Evolutionary conservation across 2,113 vertebrate genomes (phyloP).

Genomic region (Equus quagga): DNA sequence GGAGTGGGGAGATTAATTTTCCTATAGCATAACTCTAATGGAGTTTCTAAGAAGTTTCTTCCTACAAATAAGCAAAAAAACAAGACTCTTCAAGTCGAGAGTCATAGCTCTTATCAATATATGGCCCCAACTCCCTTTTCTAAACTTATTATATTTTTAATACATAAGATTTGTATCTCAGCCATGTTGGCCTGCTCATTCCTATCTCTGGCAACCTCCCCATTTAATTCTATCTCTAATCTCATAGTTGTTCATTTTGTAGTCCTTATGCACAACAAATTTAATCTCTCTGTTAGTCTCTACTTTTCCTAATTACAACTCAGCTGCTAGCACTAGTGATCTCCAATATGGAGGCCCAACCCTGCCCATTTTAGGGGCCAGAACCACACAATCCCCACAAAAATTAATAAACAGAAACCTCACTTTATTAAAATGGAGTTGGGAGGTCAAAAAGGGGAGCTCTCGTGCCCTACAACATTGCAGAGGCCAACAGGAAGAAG

Average conservation of each 20-base stretch:
- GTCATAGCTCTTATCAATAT: neutral
- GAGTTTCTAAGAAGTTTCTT: neutral
- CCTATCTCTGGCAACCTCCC: neutral
- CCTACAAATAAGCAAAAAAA: neutral
- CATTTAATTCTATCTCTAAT: neutral
- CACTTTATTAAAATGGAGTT: too few species aligned
- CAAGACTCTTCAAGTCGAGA: neutral
- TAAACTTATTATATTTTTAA: neutral
- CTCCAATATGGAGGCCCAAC: neutral
- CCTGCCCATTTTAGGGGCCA: neutral
- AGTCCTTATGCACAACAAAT: neutral
- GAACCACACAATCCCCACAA: neutral
- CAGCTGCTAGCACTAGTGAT: neutral
- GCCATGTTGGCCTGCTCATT: neutral
- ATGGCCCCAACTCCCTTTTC: neutral
- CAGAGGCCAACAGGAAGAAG: too few species aligned
- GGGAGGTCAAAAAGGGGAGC: too few species aligned
- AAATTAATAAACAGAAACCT: too few species aligned
- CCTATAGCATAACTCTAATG: neutral
- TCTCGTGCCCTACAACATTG: too few species aligned
- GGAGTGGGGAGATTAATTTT: neutral
- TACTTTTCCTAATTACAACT: neutral
- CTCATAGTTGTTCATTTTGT: neutral
- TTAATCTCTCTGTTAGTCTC: neutral
- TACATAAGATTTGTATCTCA: neutral